These are phyloP conservation scores for Acanthopagrus latus DNA, from an alignment of 2,797 vertebrate species.

Conservation along the genomic window DNA sequence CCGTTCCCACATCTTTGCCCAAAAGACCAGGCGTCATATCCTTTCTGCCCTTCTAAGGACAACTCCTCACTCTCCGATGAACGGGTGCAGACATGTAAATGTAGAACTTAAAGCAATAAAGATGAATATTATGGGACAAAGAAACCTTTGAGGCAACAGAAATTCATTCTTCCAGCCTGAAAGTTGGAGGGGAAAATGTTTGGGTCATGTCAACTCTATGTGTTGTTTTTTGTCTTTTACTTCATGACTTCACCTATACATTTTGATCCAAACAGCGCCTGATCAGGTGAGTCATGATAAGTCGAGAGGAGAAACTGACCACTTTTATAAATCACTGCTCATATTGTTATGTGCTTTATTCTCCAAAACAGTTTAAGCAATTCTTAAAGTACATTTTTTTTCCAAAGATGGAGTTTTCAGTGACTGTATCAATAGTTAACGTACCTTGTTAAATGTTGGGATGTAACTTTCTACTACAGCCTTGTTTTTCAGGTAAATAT, in stretches of 20 bases:
- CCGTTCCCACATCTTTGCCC: slow-evolving; percentile 61
- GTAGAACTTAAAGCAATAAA: slow-evolving; percentile 79
- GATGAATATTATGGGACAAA: slow-evolving; percentile 60
- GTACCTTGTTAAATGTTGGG: background rate
- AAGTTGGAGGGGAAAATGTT: slow-evolving; percentile 50
- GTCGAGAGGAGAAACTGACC: slow-evolving; percentile 25
- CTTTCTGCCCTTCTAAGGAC: slow-evolving; percentile 67
- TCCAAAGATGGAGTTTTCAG: slow-evolving; percentile 5
- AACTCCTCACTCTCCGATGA: slow-evolving; percentile 46
- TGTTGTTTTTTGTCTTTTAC: background rate
- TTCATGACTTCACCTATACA: slow-evolving; percentile 43
- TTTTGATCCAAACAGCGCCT: slow-evolving; percentile 44
- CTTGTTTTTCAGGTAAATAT: background rate
- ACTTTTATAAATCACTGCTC: slow-evolving; percentile 20
- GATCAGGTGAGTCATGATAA: slow-evolving; percentile 26
- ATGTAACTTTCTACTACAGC: background rate
- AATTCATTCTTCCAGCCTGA: slow-evolving; percentile 42
- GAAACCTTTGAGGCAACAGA: slow-evolving; percentile 68
- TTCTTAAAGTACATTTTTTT: slow-evolving; percentile 4
- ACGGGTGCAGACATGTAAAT: slow-evolving; percentile 67
- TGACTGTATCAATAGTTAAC: background rate
- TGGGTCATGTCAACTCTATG: slow-evolving; percentile 29
- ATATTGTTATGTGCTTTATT: slow-evolving; percentile 11
- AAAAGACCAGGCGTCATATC: slow-evolving; percentile 57
- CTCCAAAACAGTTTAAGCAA: slow-evolving; percentile 4